Evolutionary conservation across 2,888 invertebrate genomes (phyloP).

Genomic region (Agrochola circellaris): DNA sequence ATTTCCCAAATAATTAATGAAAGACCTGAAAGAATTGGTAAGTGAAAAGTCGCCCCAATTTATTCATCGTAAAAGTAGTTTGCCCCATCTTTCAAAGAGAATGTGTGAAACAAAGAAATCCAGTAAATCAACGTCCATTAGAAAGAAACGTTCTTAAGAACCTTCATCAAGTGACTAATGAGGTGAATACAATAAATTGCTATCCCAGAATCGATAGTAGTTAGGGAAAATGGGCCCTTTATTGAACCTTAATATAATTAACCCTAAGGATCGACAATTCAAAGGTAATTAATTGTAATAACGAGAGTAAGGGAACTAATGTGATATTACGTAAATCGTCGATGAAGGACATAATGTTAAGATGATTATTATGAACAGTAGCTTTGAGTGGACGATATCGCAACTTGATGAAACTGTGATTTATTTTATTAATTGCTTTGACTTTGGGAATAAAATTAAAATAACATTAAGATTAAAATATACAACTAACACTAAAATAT

Average conservation of each 20-base stretch:
- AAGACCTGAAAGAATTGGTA: not conserved
- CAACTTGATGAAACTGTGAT: not conserved
- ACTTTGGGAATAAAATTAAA: no score
- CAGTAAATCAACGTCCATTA: slow-evolving; percentile 44
- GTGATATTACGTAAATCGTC: slow-evolving; percentile 23
- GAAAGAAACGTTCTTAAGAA: slow-evolving; percentile 47
- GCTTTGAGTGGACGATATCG: not conserved
- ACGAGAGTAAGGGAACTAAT: slow-evolving; percentile 37
- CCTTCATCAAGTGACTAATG: slow-evolving; percentile 54
- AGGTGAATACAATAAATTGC: slow-evolving; percentile 58
- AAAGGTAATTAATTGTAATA: slow-evolving; percentile 58
- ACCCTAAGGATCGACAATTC: slow-evolving; percentile 54
- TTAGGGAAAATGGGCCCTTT: slow-evolving; percentile 53
- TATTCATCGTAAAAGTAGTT: slow-evolving; percentile 1
- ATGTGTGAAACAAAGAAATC: slow-evolving; percentile 47
- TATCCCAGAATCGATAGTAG: slow-evolving; percentile 53
- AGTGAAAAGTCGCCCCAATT: not conserved
- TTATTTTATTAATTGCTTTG: not conserved
- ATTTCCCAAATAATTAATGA: not conserved
- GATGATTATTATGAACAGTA: not conserved
- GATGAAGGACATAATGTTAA: not conserved
- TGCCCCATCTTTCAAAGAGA: slow-evolving; percentile 10
- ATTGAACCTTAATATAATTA: slow-evolving; percentile 56
- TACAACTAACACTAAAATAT: no score
- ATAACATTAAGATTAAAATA: no score